Base-by-base conservation (phyloP, 2,797 vertebrate species). In the Sylvilagus floridanus region DNA sequence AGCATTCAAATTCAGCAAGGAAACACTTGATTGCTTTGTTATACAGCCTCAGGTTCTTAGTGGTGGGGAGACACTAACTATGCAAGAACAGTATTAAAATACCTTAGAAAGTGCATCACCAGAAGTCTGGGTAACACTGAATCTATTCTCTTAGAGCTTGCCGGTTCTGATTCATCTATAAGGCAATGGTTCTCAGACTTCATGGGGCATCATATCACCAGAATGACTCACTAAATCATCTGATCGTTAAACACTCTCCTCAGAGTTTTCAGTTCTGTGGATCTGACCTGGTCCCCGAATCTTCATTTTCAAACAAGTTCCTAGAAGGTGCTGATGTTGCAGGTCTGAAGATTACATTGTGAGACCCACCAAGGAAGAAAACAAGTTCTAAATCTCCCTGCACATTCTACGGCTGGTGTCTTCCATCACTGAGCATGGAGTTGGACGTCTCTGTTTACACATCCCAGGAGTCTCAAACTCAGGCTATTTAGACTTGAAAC, bases 401-500 rank as follows among this genome's bases (percentile, higher is more conserved):
- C 22, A 78, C 84, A 90, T 42, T 30, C 78, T 66, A 4, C 81
- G 22, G 35, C 26, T 86, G 24, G 52, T 52, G 24, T 16, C 66
- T 86, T 76, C n/a, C 16, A 30, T 83, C 57, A 60, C 24, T 73
- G 35, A 92, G 16, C 71, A 30, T 0, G 26, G 24, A 94, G 75
- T 54, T 76, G 21, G 32, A 88, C 24, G 87, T n/a, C 19, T 88
- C 47, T 95, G 26, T 88, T 87, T 88, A 52, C 22, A 71, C 17
- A 71, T 66, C 26, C 9, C 21, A 83, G 30, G 47, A 75, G 90
- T 68, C 26, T 71, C 81, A 95, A 54, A 57, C 9, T 76, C 7
- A 12, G 5, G 42, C 69, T 57, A 30, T 73, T 57, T 77, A 75
- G 73, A 84, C 69, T 57, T 84, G 54, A 96, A 94, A 91, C 88